Evolutionary conservation across 2,888 invertebrate species (phyloP).

Genomic region (Brenthis hecate): DNA sequence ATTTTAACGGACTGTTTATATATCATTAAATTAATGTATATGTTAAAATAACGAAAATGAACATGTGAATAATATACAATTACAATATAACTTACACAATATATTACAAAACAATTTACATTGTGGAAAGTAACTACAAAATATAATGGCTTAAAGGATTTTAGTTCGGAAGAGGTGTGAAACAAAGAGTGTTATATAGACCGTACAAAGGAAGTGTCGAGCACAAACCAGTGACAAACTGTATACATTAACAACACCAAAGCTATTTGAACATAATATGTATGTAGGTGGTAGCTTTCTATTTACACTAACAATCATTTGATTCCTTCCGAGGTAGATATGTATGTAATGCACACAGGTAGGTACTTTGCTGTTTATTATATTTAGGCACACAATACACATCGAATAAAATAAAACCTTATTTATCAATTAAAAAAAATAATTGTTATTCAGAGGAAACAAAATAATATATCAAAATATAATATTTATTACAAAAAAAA

Average conservation of each 20-base stretch:
- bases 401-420: neutral
- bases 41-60: conserved; percentile 9
- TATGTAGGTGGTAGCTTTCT: conserved; percentile 15
- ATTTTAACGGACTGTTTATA: conserved; percentile 45
- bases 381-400: conserved; percentile 1
- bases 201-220: conserved; percentile 44
- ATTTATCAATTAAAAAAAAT: neutral
- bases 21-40: conserved; percentile 3
- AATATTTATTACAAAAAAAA: conserved; percentile 11
- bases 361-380: conserved; percentile 6
- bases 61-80: conserved; percentile 21
- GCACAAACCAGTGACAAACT: conserved; percentile 36
- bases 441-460: neutral
- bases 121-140: conserved; percentile 26
- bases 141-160: conserved; percentile 10
- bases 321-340: conserved; percentile 16
- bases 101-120: conserved; percentile 44
- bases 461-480: neutral
- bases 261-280: conserved; percentile 24
- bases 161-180: conserved; percentile 49
- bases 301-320: conserved; percentile 22
- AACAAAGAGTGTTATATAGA: conserved; percentile 77
- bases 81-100: conserved; percentile 9
- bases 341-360: conserved; percentile 11
- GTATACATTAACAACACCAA: conserved; percentile 27